These are phyloP conservation scores for Sepiola atlantica DNA, from an alignment of 2,888 invertebrate genomes.

Conservation along the genomic window DNA sequence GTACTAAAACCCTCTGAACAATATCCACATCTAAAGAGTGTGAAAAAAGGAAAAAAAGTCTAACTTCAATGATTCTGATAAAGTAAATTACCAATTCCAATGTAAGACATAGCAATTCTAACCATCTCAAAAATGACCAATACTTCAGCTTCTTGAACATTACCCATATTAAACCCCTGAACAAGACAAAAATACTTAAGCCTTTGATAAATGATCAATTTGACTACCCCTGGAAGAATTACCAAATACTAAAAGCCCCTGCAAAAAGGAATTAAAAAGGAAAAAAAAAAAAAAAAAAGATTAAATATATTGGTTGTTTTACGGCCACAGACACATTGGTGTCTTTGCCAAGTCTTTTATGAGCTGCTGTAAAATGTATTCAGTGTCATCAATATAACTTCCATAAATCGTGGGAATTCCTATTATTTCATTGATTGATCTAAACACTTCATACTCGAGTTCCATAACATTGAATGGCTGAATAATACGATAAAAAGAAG, in stretches of 20 bases:
- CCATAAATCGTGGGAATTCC: background rate
- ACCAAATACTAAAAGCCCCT: too few species aligned
- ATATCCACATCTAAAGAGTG: too few species aligned
- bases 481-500: background rate
- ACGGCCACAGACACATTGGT: background rate
- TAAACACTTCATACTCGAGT: background rate
- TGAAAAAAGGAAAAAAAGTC: too few species aligned
- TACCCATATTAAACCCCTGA: too few species aligned
- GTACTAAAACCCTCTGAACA: too few species aligned
- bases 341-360: slow-evolving; percentile 3
- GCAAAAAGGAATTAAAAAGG: too few species aligned
- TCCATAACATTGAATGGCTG: background rate
- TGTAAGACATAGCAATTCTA: background rate
- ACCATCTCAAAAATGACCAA: background rate
- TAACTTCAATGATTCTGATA: too few species aligned
- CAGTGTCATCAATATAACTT: background rate
- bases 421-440: background rate
- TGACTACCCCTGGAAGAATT: too few species aligned
- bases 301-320: background rate
- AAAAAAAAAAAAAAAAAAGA: too few species aligned
- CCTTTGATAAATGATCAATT: too few species aligned
- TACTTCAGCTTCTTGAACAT: background rate
- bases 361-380: background rate
- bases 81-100: too few species aligned
- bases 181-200: too few species aligned